These are phyloP conservation scores for Camponotus vicinus DNA, from an alignment of 1,140 invertebrate species.

Conservation along the genomic window DNA sequence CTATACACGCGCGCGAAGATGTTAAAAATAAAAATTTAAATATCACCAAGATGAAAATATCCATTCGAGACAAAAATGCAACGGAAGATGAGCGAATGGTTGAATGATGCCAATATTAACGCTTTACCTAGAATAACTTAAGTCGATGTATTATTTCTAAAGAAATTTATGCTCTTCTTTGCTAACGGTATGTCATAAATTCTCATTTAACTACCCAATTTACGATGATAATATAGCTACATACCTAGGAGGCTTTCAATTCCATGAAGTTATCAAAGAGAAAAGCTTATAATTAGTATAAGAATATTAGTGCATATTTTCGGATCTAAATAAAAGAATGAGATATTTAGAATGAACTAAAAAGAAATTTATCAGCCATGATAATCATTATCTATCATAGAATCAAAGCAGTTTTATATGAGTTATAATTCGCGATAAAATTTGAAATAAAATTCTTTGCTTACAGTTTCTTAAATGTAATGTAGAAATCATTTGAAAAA, in stretches of 20 bases:
- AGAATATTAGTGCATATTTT: background rate
- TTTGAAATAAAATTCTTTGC: background rate
- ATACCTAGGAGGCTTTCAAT: background rate
- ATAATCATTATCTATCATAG: background rate
- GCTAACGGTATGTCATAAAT: conserved; percentile 14
- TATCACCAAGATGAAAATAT: background rate
- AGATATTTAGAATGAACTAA: background rate
- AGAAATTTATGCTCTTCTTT: conserved; percentile 33
- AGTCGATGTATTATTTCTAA: conserved; percentile 21
- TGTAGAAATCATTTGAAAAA: conserved; percentile 17
- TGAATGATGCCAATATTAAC: conserved; percentile 41
- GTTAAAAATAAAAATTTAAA: conserved; percentile 18
- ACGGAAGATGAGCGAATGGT: conserved; percentile 5
- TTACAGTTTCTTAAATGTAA: background rate
- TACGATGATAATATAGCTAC: background rate
- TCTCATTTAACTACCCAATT: conserved; percentile 20
- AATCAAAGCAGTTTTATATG: background rate
- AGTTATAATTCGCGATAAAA: background rate
- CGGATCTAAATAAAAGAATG: background rate
- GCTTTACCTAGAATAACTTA: conserved; percentile 4
- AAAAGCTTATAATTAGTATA: conserved; percentile 3
- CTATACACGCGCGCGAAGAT: background rate
- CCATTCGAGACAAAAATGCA: conserved; percentile 12
- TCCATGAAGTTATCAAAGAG: background rate
- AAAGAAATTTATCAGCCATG: background rate